Conservation (phyloP, 1,140 invertebrate genomes). For the Plectrocnemia conspersa region DNA sequence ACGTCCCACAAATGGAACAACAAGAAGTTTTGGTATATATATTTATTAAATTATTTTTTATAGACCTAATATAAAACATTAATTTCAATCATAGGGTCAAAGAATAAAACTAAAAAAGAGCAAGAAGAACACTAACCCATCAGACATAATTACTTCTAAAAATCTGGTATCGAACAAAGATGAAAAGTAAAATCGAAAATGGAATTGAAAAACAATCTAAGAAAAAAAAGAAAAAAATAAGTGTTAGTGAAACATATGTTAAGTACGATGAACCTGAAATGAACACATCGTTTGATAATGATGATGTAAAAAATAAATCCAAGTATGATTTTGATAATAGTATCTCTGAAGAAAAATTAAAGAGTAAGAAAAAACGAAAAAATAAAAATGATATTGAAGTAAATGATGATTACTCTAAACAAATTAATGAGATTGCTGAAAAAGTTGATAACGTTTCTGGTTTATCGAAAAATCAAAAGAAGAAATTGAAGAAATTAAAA, state of each 20-base stretch:
- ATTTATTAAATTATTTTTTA: not conserved
- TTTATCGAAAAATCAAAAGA: not conserved
- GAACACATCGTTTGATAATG: not conserved
- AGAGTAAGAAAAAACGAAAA: not conserved
- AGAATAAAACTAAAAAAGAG: conserved; percentile 23
- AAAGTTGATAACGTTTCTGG: not conserved
- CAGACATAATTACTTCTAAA: not conserved
- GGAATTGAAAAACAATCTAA: too few species aligned
- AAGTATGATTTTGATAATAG: too few species aligned
- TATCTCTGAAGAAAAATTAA: too few species aligned
- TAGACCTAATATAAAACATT: not conserved
- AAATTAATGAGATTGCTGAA: not conserved
- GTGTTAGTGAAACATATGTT: too few species aligned
- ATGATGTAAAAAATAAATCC: not conserved
- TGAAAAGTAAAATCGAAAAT: not conserved
- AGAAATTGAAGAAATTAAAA: too few species aligned
- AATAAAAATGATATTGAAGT: not conserved
- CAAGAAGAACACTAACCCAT: conserved; percentile 1
- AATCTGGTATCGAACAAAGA: conserved; percentile 1
- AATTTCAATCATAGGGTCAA: conserved; percentile 17
- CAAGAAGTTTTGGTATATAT: conserved; percentile 25
- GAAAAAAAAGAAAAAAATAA: too few species aligned
- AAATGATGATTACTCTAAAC: not conserved
- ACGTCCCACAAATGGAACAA: conserved; percentile 36
- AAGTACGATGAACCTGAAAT: not conserved